Base-by-base conservation (phyloP, 2,113 vertebrate species). In the Syngnathus floridae region DNA sequence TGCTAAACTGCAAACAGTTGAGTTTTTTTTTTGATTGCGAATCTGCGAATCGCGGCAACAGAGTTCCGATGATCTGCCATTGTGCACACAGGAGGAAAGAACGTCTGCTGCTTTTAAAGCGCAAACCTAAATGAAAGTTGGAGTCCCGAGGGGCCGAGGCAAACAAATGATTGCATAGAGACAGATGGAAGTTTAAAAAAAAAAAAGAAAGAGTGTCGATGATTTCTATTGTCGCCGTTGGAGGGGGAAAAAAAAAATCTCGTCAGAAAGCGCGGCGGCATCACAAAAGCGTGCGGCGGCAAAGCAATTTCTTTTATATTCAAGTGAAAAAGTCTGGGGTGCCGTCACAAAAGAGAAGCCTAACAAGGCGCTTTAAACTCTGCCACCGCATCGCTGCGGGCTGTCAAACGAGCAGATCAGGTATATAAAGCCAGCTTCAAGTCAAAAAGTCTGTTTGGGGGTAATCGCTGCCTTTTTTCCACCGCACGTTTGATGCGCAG, bases 261-360 rank as follows among this genome's bases (percentile, higher is more conserved):
- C 72, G 82, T 82, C 69, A 73, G 72, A 76, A 86, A 83, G 73
- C 77, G 75, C 65, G 74, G 78, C 68, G 85, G 81, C 86, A 85
- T 87, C 85, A 87, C 73, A 85, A 88, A 60, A 86, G 79, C 84
- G 76, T 73, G 79, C 82, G 73, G 80, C 21, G 77, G 84, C 40
- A 37, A 87, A 85, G 86, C 86, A 85, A 88, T 88, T 87, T 89
- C 81, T 87, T 83, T 89, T 85, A 87, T 86, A 89, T 88, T 90
- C 84, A 83, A 87, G 87, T 88, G 88, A 87, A 83, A 88, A 88
- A 87, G 87, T 77, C 85, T 88, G 88, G 82, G 57, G 61, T 66
- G 86, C 84, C 78, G 86, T 84, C 85, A 88, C 86, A 89, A 89
- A 88, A 88, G 87, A 84, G 78, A 84, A n/a, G 77, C 78, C 80